These are phyloP conservation scores for Actinostola sp. DNA, from an alignment of 92 coral and sea anemone genomes.

Conservation along the genomic window DNA sequence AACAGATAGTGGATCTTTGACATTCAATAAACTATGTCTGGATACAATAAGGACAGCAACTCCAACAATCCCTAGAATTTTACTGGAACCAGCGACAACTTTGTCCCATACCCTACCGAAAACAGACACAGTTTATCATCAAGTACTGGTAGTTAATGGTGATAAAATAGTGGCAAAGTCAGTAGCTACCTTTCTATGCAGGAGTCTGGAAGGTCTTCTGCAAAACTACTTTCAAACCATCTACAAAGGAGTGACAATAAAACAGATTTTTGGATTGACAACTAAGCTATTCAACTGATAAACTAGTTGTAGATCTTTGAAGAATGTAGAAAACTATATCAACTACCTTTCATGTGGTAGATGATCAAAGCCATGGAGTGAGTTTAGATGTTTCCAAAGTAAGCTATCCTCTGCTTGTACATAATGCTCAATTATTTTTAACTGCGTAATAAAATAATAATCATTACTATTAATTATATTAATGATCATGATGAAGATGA, in stretches of 20 bases:
- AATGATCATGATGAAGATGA: no score
- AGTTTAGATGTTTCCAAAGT: constrained; percentile 65
- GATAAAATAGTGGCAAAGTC: neutral
- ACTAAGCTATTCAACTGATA: no score
- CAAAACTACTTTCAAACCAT: constrained; percentile 96
- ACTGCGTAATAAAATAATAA: constrained; percentile 29
- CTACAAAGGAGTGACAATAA: constrained; percentile 45
- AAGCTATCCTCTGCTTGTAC: constrained; percentile 73
- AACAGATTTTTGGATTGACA: no score
- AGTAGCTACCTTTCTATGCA: constrained; percentile 86
- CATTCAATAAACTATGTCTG: constrained; percentile 65
- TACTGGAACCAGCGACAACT: constrained; percentile 90
- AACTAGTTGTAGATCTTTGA: neutral
- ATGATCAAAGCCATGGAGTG: constrained; percentile 62
- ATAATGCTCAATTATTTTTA: constrained; percentile 71
- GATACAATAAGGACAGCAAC: constrained; percentile 78
- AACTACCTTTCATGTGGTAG: constrained; percentile 77
- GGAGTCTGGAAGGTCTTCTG: constrained; percentile 88
- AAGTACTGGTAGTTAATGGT: neutral
- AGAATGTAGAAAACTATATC: neutral
- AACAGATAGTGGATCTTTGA: constrained; percentile 60
- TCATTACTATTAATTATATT: neutral
- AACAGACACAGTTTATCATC: neutral
- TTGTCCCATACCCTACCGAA: constrained; percentile 88
- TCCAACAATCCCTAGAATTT: constrained; percentile 87